Evolutionary conservation across 2,888 invertebrate species (phyloP), one percentile per base, ranked within the genome.

Genomic region (Melanostoma scalare): DNA sequence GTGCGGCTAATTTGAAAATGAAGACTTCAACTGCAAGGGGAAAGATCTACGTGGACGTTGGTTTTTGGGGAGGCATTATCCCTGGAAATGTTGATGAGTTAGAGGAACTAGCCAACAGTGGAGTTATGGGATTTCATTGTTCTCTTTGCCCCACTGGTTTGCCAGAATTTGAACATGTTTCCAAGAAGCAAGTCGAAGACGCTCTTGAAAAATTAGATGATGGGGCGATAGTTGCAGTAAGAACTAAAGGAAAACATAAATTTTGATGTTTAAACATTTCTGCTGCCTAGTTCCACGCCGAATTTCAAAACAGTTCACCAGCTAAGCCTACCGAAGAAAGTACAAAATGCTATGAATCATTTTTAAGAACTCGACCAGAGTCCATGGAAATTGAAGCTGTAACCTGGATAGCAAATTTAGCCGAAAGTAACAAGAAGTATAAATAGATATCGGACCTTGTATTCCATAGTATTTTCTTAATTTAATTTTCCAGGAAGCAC

Each of bases 31-130:
- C 93, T 2, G 95, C 95, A 0, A 89, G 91, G 46, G 93, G 92
- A 2, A 93, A 93, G 86, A 92, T 94, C 33, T 94, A 92, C 86
- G 93, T 95, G 0, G 95, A 96, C 88, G 94, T 95, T 53, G 95
- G 93, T 3, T 95, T 95, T 89, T 96, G 95, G 95, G 95, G 95
- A n/a, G 95, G 95, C n/a, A 92, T 95, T 0, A 92, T 95, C 58
- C 94, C 94, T 0, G 94, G 93, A 76, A 95, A 95, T 89, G 44
- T 46, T 0, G 86, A 81, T 82, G 93, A 94, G 0, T 89, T 95
- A 35, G 89, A 90, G 42, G 91, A 92, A 6, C 90, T 95, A 79
- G 92, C 95, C 0, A 90, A 92, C 6, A 93, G 93, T 65, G 95
- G 95, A 1, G 95, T 95, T 0, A 94, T 95, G 38, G 96, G 95